Evolutionary conservation across 2,797 vertebrate genomes (phyloP).

Genomic region (Sphenodon punctatus): DNA sequence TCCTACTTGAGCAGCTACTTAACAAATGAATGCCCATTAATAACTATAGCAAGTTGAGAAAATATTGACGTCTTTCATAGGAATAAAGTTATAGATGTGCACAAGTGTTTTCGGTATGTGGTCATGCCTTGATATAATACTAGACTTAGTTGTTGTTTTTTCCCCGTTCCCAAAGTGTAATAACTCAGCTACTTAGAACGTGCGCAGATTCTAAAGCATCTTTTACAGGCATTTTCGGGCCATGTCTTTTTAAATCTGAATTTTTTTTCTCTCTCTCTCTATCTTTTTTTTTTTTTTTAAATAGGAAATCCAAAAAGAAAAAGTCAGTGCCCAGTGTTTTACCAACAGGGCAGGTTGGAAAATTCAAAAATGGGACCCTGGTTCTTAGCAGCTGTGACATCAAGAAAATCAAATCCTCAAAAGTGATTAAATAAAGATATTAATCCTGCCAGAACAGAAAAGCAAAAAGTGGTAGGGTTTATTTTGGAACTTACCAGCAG

Average conservation of each 20-base stretch:
- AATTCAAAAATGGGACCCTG: slow-evolving; percentile 91
- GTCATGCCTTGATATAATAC: neutral
- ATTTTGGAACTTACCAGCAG: neutral
- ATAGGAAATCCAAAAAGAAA: slow-evolving; percentile 81
- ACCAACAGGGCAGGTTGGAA: slow-evolving; percentile 87
- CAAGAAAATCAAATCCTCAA: slow-evolving; percentile 87
- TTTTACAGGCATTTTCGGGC: neutral
- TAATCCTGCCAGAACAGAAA: neutral
- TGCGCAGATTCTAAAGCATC: neutral
- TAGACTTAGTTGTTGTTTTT: neutral
- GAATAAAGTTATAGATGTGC: accelerated
- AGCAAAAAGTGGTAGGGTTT: neutral
- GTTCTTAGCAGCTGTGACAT: slow-evolving; percentile 87
- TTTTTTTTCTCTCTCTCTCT: neutral
- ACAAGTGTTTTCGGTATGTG: neutral
- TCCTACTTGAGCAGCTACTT: no score
- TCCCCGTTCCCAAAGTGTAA: no score
- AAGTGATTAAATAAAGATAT: slow-evolving; percentile 70
- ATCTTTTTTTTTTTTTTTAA: neutral
- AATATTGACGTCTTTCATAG: no score
- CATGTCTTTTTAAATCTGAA: neutral
- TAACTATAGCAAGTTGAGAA: no score
- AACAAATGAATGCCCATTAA: no score
- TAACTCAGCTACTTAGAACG: no score
- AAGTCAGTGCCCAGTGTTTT: slow-evolving; percentile 70